These are phyloP conservation scores for Macquaria ambigua DNA, from an alignment of 2,113 vertebrate species.

Conservation along the genomic window DNA sequence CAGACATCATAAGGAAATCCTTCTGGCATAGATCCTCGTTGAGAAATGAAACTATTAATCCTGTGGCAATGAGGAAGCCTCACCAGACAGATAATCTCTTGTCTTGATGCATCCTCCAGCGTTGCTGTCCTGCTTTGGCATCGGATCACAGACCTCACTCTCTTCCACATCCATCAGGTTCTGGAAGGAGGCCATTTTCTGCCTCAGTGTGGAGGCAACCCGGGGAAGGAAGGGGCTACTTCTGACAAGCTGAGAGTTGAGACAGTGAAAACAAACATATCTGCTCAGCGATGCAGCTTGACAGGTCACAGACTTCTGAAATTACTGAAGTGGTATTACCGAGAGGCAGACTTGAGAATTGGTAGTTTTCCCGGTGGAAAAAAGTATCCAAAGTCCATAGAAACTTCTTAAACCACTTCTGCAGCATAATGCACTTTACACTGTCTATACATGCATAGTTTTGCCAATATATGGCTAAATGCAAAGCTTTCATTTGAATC, in stretches of 20 bases:
- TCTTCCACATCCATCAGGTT: constrained; percentile 80
- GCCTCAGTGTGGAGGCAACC: constrained; percentile 78
- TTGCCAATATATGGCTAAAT: background rate
- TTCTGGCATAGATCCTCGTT: constrained; percentile 45
- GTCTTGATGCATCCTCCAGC: constrained; percentile 72
- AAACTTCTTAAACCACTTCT: constrained; percentile 29
- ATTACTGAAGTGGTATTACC: constrained; percentile 38
- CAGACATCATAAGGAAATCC: constrained; percentile 60
- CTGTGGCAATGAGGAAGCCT: constrained; percentile 62
- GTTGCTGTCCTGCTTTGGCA: constrained; percentile 59
- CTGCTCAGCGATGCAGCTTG: constrained; percentile 51
- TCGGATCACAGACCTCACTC: constrained; percentile 57
- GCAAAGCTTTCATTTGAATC: background rate
- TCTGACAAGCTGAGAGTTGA: constrained; percentile 68
- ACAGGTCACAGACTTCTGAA: constrained; percentile 55
- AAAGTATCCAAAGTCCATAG: background rate
- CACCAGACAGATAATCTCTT: constrained; percentile 78
- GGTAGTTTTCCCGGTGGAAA: background rate
- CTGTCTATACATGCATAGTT: background rate
- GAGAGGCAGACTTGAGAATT: constrained; percentile 1
- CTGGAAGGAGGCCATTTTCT: constrained; percentile 86
- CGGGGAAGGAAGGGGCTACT: constrained; percentile 71
- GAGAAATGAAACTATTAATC: constrained; percentile 72
- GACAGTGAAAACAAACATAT: constrained; percentile 55
- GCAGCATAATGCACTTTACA: background rate